phyloP scores from a whole-genome alignment of 2,888 invertebrate genomes.

The Amblyjoppa fuscipennis region DNA sequence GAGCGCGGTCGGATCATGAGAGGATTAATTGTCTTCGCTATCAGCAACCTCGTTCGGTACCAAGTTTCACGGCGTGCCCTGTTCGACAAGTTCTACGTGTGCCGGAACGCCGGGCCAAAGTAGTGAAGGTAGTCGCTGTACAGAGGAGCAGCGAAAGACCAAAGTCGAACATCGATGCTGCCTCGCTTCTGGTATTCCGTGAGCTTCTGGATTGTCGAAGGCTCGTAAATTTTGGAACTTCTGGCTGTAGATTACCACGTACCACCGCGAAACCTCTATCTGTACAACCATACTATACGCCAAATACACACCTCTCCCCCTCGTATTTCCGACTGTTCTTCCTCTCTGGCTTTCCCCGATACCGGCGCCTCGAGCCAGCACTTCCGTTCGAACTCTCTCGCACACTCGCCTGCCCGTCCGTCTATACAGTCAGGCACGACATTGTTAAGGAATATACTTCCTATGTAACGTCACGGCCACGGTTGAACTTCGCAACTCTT shows the following conservation, averaged over 20 bases:
- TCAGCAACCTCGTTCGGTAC: conserved; percentile 18
- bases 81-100: conserved; percentile 35
- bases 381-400: conserved; percentile 44
- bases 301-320: conserved; percentile 20
- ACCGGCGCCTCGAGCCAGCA: conserved; percentile 36
- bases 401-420: conserved; percentile 8
- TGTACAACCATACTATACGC: not conserved
- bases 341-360: conserved; percentile 36
- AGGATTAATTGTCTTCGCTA: conserved; percentile 15
- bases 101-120: conserved; percentile 16
- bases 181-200: conserved; percentile 30
- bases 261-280: conserved; percentile 8
- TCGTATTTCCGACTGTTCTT: conserved; percentile 42
- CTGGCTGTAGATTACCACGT: conserved; percentile 22
- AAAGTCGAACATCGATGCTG: conserved; percentile 49
- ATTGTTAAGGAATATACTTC: conserved; percentile 27
- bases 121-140: conserved; percentile 25
- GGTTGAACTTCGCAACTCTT: conserved; percentile 53
- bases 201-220: conserved; percentile 38
- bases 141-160: not conserved
- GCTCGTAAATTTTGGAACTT: conserved; percentile 41
- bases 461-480: conserved; percentile 45
- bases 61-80: not conserved
- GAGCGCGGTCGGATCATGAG: too few species aligned
- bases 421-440: not conserved